These are phyloP conservation scores for Eupristina koningsbergeri DNA, from an alignment of 1,140 invertebrate genomes.

Conservation along the genomic window DNA sequence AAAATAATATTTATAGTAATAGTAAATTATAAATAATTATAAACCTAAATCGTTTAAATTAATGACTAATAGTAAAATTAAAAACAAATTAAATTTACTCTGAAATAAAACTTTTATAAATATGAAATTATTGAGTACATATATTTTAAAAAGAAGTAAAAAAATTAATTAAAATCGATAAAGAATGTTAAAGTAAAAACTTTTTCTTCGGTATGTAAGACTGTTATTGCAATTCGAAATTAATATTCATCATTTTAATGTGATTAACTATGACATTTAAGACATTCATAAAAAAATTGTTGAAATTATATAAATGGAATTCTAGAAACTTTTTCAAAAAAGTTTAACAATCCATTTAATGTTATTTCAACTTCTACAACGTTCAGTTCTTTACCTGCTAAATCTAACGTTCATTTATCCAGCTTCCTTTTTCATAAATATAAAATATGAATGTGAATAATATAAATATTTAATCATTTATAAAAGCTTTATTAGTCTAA, in stretches of 20 bases:
- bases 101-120: too few species aligned
- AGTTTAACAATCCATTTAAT: constrained; percentile 39
- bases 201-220: too few species aligned
- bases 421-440: not conserved
- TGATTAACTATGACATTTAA: not conserved
- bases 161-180: too few species aligned
- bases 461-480: not conserved
- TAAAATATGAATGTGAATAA: not conserved
- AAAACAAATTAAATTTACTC: too few species aligned
- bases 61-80: too few species aligned
- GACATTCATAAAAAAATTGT: not conserved
- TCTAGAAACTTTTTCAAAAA: constrained; percentile 32
- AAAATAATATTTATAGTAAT: too few species aligned
- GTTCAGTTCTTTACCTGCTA: not conserved
- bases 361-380: constrained; percentile 12
- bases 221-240: not conserved
- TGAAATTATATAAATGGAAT: not conserved
- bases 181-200: too few species aligned
- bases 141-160: too few species aligned
- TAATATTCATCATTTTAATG: not conserved
- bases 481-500: not conserved
- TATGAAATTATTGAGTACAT: too few species aligned
- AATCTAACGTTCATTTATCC: not conserved
- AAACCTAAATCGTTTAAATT: too few species aligned
- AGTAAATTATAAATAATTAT: too few species aligned